Evolutionary conservation across 2,888 invertebrate species (phyloP), one percentile per base, ranked within the genome.

Genomic region (Notodonta ziczac): DNA sequence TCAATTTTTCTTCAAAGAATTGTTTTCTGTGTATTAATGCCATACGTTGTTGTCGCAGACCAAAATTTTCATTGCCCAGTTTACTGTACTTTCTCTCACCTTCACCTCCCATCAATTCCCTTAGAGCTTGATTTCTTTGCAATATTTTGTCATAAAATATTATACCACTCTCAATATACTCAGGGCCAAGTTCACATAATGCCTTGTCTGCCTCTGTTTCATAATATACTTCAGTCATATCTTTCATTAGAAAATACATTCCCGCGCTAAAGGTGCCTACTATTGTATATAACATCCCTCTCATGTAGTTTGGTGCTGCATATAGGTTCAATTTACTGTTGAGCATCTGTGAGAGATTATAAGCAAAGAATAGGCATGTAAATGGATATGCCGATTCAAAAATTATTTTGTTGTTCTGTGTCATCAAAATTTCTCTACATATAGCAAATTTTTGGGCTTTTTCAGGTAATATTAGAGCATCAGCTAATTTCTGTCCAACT

Each of bases 361-460:
- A 96, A 2, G 94, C 89, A 53, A 89, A 68, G 55, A 95, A 80
- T 59, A 95, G 80, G 52, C 93, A 85, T 0, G 87, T 57, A 57
- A 94, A 86, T 58, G 95, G 94, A 73, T 94, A 94, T 1, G 92
- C 59, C 0, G 95, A 93, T 67, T 96, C 95, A 55, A 94, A 80
- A 1, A 95, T 83, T 3, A 95, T 85, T 80, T 95, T 94, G 63
- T 94, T 86, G 50, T 95, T 95, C 66, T 95, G 93, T 4, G 95
- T 83, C 87, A 95, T 94, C 62, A 96, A 83, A 58, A 98, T 94
- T 85, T 97, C 96, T 72, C 96, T 94, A 62, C 97, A 97, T 39
- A 98, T 95, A 0, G 96, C 97, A 92, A 97, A 98, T 65, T 96
- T 93, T 83, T 97, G 96, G 10, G 97, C 97, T 66, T 96, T 95